Evolutionary conservation across 2,888 invertebrate species (phyloP).

Genomic region (Blastobasis lacticolella): DNA sequence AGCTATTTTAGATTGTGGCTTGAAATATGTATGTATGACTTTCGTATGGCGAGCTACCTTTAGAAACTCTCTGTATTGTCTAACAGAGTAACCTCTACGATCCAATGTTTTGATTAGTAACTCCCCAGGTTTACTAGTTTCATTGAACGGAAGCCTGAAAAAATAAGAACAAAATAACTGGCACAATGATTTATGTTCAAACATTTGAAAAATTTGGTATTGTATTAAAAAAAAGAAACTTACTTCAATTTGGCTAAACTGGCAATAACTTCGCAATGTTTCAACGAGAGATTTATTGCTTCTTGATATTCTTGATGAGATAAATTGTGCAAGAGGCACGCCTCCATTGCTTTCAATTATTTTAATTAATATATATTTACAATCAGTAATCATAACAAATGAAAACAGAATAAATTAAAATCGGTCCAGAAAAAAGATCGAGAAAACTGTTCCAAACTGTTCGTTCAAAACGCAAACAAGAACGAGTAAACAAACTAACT

Average conservation of each 20-base stretch:
- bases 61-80: slow-evolving; percentile 34
- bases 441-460: too few relatives aligned
- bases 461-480: too few relatives aligned
- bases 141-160: slow-evolving; percentile 40
- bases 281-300: slow-evolving; percentile 32
- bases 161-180: background rate
- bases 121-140: slow-evolving; percentile 45
- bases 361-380: background rate
- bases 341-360: slow-evolving; percentile 26
- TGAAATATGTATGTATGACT: slow-evolving; percentile 42
- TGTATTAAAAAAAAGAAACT: slow-evolving; percentile 13
- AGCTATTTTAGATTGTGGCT: slow-evolving; percentile 54
- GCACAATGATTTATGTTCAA: background rate
- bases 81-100: slow-evolving; percentile 36
- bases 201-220: background rate
- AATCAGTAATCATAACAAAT: background rate
- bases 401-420: too few relatives aligned
- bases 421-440: too few relatives aligned
- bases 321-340: slow-evolving; percentile 45
- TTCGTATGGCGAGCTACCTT: slow-evolving; percentile 27
- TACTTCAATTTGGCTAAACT: slow-evolving; percentile 49
- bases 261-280: slow-evolving; percentile 52
- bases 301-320: slow-evolving; percentile 47
- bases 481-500: too few relatives aligned
- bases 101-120: slow-evolving; percentile 47